phyloP scores from a whole-genome alignment of 2,113 vertebrate species.

The Rallus limicola region DNA sequence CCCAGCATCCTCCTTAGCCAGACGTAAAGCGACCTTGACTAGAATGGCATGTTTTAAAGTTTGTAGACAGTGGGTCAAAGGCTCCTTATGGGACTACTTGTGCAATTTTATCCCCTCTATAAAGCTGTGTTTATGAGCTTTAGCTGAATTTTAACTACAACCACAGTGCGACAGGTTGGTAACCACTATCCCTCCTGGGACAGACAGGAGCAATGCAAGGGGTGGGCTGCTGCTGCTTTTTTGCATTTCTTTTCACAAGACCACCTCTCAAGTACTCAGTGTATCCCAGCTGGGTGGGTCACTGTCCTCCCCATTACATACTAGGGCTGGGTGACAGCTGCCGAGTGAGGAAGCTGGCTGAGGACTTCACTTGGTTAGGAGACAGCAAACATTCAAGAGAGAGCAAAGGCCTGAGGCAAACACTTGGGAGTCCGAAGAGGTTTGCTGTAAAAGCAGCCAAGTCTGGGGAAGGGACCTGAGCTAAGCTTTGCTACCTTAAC shows the following conservation, averaged over 20 bases:
- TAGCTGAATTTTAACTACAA: slow-evolving; percentile 23
- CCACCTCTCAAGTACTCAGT: accelerated
- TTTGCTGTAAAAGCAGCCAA: background rate
- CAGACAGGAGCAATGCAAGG: accelerated
- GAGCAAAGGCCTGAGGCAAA: background rate
- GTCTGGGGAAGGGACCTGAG: background rate
- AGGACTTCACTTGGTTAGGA: background rate
- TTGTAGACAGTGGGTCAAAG: background rate
- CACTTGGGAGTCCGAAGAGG: background rate
- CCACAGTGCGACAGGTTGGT: background rate
- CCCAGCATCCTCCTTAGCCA: background rate
- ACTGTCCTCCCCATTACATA: background rate
- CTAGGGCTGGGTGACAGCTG: accelerated
- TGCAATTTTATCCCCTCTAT: background rate
- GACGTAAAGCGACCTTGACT: background rate
- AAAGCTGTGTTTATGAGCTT: background rate
- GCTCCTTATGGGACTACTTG: background rate
- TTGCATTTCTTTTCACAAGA: background rate
- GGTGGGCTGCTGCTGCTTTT: background rate
- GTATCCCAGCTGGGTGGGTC: background rate
- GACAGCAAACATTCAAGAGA: background rate
- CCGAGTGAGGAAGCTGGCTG: background rate
- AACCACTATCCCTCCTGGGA: background rate
- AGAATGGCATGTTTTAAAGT: background rate
- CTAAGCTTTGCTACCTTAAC: background rate